Percentiles rank a stretch among this genome's conserved stretches.
Conservation (phyloP, 2,113 vertebrate genomes). For the Phylloscopus trochiloides region DNA sequence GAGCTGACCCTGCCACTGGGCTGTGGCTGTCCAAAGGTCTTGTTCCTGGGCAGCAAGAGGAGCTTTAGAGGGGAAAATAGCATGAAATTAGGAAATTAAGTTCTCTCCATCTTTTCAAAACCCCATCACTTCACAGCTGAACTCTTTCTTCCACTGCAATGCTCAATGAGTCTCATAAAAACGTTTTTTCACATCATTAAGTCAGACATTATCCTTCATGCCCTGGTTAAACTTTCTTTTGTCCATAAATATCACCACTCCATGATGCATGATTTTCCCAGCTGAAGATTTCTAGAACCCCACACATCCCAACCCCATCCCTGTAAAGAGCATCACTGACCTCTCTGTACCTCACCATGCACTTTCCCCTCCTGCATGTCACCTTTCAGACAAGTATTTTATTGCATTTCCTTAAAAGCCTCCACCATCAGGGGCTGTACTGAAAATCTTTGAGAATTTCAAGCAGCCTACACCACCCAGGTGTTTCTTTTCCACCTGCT, state of each 20-base stretch:
- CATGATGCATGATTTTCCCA: fast-evolving
- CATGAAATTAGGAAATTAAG: neutral
- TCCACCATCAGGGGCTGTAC: fast-evolving
- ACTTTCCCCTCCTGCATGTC: neutral
- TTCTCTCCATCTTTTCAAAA: neutral
- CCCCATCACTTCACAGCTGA: neutral
- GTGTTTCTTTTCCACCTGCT: neutral
- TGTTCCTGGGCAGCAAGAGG: neutral
- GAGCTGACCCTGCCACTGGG: neutral
- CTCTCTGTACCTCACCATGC: neutral
- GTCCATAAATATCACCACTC: neutral
- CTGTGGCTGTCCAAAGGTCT: neutral
- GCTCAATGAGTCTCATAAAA: neutral
- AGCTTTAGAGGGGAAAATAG: neutral
- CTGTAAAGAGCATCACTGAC: neutral
- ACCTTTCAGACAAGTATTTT: neutral
- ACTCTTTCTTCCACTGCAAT: neutral
- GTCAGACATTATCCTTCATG: neutral
- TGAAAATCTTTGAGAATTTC: neutral
- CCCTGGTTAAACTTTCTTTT: neutral
- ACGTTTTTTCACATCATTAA: neutral
- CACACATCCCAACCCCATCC: neutral
- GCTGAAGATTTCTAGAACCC: neutral
- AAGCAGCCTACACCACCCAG: neutral
- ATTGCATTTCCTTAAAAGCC: neutral